Conservation (phyloP, 2,888 invertebrate genomes). For the Diaprepes abbreviatus region DNA sequence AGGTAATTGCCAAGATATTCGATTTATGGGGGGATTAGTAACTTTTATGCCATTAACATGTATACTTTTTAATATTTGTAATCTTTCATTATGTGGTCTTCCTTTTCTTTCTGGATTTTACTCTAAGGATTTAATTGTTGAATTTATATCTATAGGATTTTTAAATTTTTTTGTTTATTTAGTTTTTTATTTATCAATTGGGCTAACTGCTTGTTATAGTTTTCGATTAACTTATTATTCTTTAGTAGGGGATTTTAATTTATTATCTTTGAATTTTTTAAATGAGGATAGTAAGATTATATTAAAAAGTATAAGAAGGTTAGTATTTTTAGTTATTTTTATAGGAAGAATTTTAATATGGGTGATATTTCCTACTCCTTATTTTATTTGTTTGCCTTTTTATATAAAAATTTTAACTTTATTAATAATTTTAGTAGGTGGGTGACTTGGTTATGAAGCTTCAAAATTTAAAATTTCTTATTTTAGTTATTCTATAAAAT, state of each 20-base stretch:
- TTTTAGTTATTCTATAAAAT: constrained; percentile 66
- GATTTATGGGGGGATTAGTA: constrained; percentile 68
- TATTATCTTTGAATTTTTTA: constrained; percentile 68
- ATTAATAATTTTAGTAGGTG: constrained; percentile 68
- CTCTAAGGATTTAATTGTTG: constrained; percentile 76
- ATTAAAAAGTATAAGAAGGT: constrained; percentile 64
- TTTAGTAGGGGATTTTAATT: constrained; percentile 70
- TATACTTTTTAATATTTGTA: constrained; percentile 55
- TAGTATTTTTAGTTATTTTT: constrained; percentile 70
- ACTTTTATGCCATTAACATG: constrained; percentile 1
- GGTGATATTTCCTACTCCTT: constrained; percentile 70
- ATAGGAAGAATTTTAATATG: constrained; percentile 72
- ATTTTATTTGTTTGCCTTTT: constrained; percentile 71
- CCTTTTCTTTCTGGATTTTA: constrained; percentile 71
- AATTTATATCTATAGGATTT: constrained; percentile 70
- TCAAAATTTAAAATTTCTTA: constrained; percentile 67
- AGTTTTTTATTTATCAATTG: constrained; percentile 72
- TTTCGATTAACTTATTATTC: constrained; percentile 70
- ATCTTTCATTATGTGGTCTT: constrained; percentile 65
- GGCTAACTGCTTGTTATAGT: constrained; percentile 70
- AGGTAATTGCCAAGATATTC: constrained; percentile 80
- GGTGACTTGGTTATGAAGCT: constrained; percentile 66
- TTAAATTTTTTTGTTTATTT: constrained; percentile 71
- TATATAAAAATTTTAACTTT: constrained; percentile 71
- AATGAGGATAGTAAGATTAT: constrained; percentile 70